A percentile compares a stretch with the other conserved stretches of the same genome.
phyloP scores from a whole-genome alignment of 2,113 vertebrate species.

The Pyrgilauda ruficollis region DNA sequence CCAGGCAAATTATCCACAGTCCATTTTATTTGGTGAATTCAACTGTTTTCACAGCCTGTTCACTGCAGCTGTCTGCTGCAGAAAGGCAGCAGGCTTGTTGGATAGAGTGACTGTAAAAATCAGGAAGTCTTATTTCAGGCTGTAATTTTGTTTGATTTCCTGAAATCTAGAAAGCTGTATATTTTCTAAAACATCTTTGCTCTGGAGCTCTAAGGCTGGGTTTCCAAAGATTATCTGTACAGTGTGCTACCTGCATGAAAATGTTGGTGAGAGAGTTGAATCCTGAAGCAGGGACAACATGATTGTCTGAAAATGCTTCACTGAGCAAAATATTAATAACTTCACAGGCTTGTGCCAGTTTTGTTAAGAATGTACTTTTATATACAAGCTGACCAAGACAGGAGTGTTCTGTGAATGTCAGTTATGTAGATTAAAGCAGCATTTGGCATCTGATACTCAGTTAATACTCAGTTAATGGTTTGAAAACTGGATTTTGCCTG shows the following conservation, averaged over 20 bases:
- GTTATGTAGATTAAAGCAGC: neutral
- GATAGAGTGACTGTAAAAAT: constrained; percentile 13
- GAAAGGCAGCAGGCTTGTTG: constrained; percentile 5
- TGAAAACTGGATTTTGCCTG: neutral
- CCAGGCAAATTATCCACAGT: constrained; percentile 19
- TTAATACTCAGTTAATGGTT: neutral
- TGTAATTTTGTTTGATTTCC: neutral
- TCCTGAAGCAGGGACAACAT: neutral
- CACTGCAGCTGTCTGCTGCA: constrained; percentile 28
- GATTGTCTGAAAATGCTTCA: neutral
- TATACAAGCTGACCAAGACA: neutral
- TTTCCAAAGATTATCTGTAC: neutral
- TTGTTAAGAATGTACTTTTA: neutral
- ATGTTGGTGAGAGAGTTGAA: neutral
- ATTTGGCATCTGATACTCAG: neutral
- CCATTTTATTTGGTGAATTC: constrained; percentile 34
- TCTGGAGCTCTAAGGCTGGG: neutral
- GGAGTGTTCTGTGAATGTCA: neutral
- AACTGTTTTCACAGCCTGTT: constrained; percentile 41
- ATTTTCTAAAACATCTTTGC: neutral
- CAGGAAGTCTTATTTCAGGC: neutral
- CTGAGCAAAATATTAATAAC: neutral
- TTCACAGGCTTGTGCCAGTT: neutral
- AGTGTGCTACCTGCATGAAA: neutral
- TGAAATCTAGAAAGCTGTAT: neutral